Percentiles rank a stretch among this genome's conserved stretches.
phyloP scores from a whole-genome alignment of 2,888 invertebrate species.

The Eupsilia transversa region DNA sequence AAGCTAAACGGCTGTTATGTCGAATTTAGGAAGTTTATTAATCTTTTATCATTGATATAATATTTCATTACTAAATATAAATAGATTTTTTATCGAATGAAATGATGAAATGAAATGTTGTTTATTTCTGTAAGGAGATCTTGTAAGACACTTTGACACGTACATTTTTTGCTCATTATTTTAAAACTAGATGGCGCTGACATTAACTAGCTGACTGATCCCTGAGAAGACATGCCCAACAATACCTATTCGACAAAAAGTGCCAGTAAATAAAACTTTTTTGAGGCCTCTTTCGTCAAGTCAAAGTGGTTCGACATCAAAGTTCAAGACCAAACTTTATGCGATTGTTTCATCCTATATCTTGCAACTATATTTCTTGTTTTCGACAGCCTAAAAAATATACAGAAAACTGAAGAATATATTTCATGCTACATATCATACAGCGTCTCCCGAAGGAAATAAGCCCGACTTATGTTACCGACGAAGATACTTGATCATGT shows the following conservation, averaged over 20 bases:
- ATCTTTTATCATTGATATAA: too few species aligned
- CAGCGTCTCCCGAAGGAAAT: slow-evolving; percentile 47
- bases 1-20: background rate
- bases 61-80: too few species aligned
- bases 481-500: slow-evolving; percentile 40
- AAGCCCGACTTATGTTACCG: slow-evolving; percentile 30
- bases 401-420: slow-evolving; percentile 4
- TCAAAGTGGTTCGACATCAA: background rate
- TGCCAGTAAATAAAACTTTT: background rate
- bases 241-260: background rate
- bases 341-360: background rate
- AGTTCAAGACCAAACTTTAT: background rate
- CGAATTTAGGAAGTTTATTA: background rate
- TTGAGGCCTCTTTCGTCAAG: background rate
- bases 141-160: too few species aligned
- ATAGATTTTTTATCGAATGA: too few species aligned
- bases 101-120: background rate
- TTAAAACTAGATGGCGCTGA: background rate
- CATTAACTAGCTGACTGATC: background rate
- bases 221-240: background rate
- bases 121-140: background rate
- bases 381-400: background rate
- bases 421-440: slow-evolving; percentile 13
- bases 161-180: too few species aligned
- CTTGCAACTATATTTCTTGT: background rate